A percentile compares a stretch with the other conserved stretches of the same genome.
Conservation (phyloP, 1,140 invertebrate genomes). For the Platorchestia sp. region DNA sequence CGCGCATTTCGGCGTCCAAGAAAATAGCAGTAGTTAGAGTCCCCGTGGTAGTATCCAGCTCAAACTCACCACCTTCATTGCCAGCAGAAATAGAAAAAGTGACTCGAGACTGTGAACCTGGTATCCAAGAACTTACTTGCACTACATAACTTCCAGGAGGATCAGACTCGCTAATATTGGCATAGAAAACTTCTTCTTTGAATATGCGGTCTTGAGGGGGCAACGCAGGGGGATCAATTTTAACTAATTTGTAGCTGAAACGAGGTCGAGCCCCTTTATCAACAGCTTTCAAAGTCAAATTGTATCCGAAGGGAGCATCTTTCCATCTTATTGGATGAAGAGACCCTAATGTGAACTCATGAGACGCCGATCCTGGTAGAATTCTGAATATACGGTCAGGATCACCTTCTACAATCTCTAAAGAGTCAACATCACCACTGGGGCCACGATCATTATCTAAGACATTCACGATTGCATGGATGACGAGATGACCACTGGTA, state of each 20-base stretch:
- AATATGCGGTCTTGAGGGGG: slow-evolving; percentile 91
- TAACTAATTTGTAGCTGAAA: slow-evolving; percentile 82
- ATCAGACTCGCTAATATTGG: slow-evolving; percentile 87
- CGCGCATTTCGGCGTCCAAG: slow-evolving; percentile 89
- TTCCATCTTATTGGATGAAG: slow-evolving; percentile 83
- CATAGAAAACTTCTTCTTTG: slow-evolving; percentile 88
- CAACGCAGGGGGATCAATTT: slow-evolving; percentile 81
- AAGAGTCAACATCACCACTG: slow-evolving; percentile 85
- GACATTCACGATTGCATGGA: slow-evolving; percentile 91
- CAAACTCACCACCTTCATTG: slow-evolving; percentile 90
- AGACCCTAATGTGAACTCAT: slow-evolving; percentile 77
- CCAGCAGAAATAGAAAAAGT: slow-evolving; percentile 91
- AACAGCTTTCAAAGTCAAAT: slow-evolving; percentile 86
- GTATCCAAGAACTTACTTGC: slow-evolving; percentile 86
- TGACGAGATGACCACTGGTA: slow-evolving; percentile 85
- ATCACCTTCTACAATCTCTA: slow-evolving; percentile 91
- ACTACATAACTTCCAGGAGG: slow-evolving; percentile 91
- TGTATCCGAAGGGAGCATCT: slow-evolving; percentile 83
- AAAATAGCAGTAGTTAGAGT: slow-evolving; percentile 87
- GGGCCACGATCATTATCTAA: slow-evolving; percentile 85
- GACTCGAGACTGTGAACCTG: slow-evolving; percentile 85
- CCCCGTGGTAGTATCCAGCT: slow-evolving; percentile 88
- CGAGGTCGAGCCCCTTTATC: slow-evolving; percentile 85
- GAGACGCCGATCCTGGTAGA: slow-evolving; percentile 71
- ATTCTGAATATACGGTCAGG: slow-evolving; percentile 89